phyloP scores from a whole-genome alignment of 2,797 vertebrate genomes.

The Enteromius viviparus region DNA sequence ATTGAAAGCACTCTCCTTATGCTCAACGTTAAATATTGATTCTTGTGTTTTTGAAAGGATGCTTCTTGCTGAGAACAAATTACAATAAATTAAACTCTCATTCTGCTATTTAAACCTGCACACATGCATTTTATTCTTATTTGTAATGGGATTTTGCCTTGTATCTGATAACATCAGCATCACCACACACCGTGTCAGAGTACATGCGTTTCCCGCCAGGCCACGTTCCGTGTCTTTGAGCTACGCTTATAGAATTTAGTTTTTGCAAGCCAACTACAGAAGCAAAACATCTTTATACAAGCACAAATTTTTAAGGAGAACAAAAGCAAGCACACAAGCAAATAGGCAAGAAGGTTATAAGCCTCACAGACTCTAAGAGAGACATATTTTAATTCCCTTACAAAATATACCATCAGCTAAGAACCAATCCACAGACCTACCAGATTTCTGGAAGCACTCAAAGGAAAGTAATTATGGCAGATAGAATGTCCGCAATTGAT shows the following conservation, averaged over 20 bases:
- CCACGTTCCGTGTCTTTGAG: not conserved
- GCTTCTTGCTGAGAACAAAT: constrained; percentile 30
- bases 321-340: constrained; percentile 13
- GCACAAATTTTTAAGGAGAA: not conserved
- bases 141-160: constrained; percentile 10
- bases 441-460: constrained; percentile 64
- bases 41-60: constrained; percentile 33
- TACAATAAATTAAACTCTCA: constrained; percentile 36
- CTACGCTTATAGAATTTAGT: not conserved
- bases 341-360: constrained; percentile 10
- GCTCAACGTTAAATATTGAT: constrained; percentile 25
- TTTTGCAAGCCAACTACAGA: constrained; percentile 3
- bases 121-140: constrained; percentile 6
- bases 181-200: not conserved
- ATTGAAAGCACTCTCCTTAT: constrained; percentile 35
- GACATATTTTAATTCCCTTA: constrained; percentile 27
- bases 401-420: constrained; percentile 31
- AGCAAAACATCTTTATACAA: constrained; percentile 27
- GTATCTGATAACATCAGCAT: constrained; percentile 11
- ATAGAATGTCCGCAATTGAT: constrained; percentile 72
- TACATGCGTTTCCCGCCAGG: not conserved
- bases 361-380: constrained; percentile 20
- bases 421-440: constrained; percentile 49
- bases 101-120: constrained; percentile 46
- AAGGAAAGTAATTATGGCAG: constrained; percentile 74